Conservation (phyloP, 2,113 vertebrate species). For the Astur gentilis region DNA sequence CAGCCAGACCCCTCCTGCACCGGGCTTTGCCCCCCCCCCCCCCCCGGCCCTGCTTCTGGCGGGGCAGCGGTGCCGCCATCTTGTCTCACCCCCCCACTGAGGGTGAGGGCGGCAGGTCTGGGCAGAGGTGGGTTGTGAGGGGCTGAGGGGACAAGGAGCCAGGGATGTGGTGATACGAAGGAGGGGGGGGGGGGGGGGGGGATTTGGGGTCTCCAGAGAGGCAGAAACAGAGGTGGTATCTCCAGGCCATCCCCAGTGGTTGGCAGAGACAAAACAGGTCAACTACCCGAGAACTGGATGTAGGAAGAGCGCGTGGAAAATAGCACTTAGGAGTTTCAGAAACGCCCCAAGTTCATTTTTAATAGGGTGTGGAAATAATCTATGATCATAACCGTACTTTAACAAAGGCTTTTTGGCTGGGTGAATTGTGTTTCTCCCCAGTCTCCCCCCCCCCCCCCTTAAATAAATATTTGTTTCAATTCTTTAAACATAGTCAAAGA, state of each 20-base stretch:
- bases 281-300: no score
- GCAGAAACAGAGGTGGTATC: background rate
- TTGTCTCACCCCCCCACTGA: no score
- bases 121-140: background rate
- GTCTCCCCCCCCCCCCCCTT: background rate
- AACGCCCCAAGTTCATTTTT: background rate
- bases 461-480: constrained; percentile 36
- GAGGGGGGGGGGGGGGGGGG: background rate
- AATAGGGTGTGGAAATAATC: background rate
- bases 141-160: background rate
- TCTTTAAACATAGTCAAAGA: constrained; percentile 2
- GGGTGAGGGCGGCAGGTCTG: background rate
- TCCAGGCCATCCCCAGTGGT: background rate
- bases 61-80: no score
- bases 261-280: background rate
- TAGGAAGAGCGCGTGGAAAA: background rate
- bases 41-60: no score
- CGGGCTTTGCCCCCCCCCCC: no score
- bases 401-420: background rate
- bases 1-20: no score
- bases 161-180: accelerated
- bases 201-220: background rate
- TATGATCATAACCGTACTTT: background rate
- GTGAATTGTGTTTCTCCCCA: background rate
- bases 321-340: background rate